A percentile compares a stretch with the other conserved stretches of the same genome.
These are phyloP conservation scores for Myoxocephalus aenaeus DNA, from an alignment of 2,797 vertebrate genomes.

Conservation along the genomic window DNA sequence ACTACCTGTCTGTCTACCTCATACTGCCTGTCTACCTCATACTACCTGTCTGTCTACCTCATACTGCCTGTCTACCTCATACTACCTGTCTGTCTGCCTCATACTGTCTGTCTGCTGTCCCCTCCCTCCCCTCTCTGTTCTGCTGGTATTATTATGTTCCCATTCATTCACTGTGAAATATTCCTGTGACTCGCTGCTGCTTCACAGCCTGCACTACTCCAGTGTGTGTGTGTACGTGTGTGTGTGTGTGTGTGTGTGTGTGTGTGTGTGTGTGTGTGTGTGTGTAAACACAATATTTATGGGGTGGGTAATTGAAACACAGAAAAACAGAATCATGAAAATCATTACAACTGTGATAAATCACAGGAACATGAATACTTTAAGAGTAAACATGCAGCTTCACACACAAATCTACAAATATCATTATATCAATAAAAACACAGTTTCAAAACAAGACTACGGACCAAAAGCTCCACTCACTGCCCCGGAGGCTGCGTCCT, in stretches of 20 bases:
- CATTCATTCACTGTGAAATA: slow-evolving; percentile 22
- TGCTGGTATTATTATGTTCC: slow-evolving; percentile 1
- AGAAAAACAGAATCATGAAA: neutral
- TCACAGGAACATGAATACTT: neutral
- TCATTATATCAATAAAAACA: too few species aligned
- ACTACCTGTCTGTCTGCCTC: too few species aligned
- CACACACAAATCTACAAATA: neutral
- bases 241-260: neutral
- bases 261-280: neutral
- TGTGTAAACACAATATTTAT: neutral
- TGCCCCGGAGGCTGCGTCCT: too few species aligned
- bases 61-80: too few species aligned
- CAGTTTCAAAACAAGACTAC: too few species aligned
- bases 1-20: too few species aligned
- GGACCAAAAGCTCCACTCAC: too few species aligned
- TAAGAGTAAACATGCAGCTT: neutral
- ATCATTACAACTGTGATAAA: neutral
- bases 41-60: too few species aligned
- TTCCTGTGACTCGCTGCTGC: neutral
- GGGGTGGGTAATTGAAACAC: neutral
- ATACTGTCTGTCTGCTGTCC: neutral
- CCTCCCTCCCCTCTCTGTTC: neutral
- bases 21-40: too few species aligned
- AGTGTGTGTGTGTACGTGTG: slow-evolving; percentile 1
- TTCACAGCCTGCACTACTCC: neutral